Percentiles rank a stretch among this genome's conserved stretches.
Evolutionary conservation across 2,113 vertebrate species (phyloP).

Genomic region (Pterophyllum scalare): DNA sequence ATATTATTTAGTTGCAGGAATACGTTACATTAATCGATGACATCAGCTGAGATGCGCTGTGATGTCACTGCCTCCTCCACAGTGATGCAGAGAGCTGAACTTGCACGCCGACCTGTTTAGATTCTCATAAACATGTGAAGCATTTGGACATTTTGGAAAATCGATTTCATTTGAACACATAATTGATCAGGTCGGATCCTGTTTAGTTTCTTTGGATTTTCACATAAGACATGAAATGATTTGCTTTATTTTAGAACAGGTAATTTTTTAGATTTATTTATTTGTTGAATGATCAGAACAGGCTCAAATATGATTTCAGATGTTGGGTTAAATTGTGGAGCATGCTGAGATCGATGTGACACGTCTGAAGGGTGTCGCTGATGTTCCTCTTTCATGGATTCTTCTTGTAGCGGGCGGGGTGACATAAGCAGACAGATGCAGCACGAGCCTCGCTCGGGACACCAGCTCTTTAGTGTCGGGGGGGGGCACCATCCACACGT

Average conservation of each 20-base stretch:
- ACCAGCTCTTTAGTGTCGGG: too few relatives aligned
- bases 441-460: background rate
- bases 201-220: background rate
- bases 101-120: background rate
- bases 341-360: background rate
- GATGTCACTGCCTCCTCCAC: too few relatives aligned
- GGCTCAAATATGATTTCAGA: background rate
- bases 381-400: too few relatives aligned
- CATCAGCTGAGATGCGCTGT: too few relatives aligned
- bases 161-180: background rate
- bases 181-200: too few relatives aligned
- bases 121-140: too few relatives aligned
- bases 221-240: background rate
- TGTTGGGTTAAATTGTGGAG: background rate
- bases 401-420: background rate
- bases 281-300: accelerated
- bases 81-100: background rate
- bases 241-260: too few relatives aligned
- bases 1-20: too few relatives aligned
- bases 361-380: background rate
- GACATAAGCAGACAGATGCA: background rate
- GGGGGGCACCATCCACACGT: too few relatives aligned
- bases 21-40: accelerated
- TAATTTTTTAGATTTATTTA: background rate
- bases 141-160: background rate